Evolutionary conservation across 2,113 vertebrate species (phyloP).

Genomic region (Cyanoderma ruficeps): DNA sequence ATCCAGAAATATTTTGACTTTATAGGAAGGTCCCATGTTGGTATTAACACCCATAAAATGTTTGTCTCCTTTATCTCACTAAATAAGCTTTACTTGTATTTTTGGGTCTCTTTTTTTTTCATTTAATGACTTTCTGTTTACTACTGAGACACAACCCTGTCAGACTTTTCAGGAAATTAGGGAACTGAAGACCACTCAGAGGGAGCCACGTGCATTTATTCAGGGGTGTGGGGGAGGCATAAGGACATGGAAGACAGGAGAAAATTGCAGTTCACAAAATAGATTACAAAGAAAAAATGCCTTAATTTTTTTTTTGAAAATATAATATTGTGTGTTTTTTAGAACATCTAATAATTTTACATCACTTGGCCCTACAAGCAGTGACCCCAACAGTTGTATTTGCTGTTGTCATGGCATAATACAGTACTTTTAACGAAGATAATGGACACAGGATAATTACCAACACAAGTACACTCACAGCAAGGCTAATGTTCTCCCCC

Average conservation of each 20-base stretch:
- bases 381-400: neutral
- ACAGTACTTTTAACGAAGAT: neutral
- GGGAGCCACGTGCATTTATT: neutral
- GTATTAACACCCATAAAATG: neutral
- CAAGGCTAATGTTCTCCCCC: neutral
- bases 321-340: neutral
- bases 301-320: neutral
- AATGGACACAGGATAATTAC: neutral
- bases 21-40: neutral
- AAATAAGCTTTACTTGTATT: neutral
- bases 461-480: neutral
- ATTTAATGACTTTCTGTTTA: neutral
- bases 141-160: neutral
- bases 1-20: neutral
- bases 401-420: neutral
- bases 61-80: neutral
- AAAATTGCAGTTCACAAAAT: neutral
- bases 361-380: neutral
- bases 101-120: neutral
- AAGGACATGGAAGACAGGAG: neutral
- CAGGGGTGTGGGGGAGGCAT: accelerated
- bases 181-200: neutral
- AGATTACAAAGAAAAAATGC: neutral
- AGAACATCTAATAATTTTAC: neutral
- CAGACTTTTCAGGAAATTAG: neutral